These are phyloP conservation scores for Cryptops parisi DNA, from an alignment of 2,888 invertebrate species.

Conservation along the genomic window DNA sequence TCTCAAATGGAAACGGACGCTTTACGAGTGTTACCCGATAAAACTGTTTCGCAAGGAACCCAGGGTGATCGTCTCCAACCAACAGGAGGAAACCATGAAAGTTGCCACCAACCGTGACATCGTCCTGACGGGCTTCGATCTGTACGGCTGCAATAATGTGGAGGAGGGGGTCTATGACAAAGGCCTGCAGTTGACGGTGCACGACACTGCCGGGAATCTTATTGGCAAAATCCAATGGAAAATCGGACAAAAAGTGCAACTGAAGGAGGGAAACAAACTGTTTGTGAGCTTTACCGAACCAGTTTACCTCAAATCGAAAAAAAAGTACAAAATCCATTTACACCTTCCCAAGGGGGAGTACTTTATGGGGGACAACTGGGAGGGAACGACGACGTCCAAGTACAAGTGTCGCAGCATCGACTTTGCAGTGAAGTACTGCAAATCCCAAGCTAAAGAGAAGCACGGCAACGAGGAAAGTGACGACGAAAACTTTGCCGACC, in stretches of 20 bases:
- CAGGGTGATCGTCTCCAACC: neutral
- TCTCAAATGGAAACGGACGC: conserved; percentile 10
- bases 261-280: conserved; percentile 9
- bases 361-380: conserved; percentile 12
- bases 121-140: conserved; percentile 7
- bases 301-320: conserved; percentile 4
- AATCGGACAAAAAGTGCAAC: conserved; percentile 2
- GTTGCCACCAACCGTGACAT: conserved; percentile 12
- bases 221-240: conserved; percentile 10
- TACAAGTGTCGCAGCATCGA: conserved; percentile 13
- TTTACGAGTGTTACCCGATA: conserved; percentile 11
- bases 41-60: conserved; percentile 12
- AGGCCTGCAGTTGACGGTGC: conserved; percentile 4
- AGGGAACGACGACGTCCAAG: conserved; percentile 13
- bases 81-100: conserved; percentile 9
- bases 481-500: conserved; percentile 13
- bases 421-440: conserved; percentile 13
- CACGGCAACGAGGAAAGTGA: conserved; percentile 7
- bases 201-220: neutral
- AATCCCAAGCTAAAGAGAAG: conserved; percentile 1
- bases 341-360: conserved; percentile 12
- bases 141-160: neutral
- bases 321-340: conserved; percentile 11
- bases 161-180: neutral
- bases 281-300: conserved; percentile 7